A percentile compares a stretch with the other conserved stretches of the same genome.
Evolutionary conservation across 2,888 invertebrate species (phyloP).

Genomic region (Drosophila kuntzei): DNA sequence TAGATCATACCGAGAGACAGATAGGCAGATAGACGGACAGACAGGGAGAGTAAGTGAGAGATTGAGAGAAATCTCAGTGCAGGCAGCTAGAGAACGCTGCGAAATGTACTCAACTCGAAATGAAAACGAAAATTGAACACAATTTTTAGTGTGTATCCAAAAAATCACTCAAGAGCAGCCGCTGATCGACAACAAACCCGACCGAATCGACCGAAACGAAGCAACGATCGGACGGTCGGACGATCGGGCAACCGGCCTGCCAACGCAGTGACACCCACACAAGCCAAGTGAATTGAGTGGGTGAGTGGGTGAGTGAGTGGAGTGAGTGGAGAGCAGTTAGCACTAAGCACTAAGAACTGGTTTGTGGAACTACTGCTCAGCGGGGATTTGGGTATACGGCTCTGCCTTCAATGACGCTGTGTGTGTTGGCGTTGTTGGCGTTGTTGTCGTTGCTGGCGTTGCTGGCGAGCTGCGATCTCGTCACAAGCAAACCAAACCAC

Average conservation of each 20-base stretch:
- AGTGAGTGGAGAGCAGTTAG: slow-evolving; percentile 44
- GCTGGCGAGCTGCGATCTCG: slow-evolving; percentile 53
- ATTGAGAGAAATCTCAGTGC: slow-evolving; percentile 43
- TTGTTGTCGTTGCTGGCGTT: slow-evolving; percentile 32
- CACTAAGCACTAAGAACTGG: slow-evolving; percentile 61
- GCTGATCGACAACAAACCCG: slow-evolving; percentile 7
- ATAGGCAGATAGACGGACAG: slow-evolving; percentile 1
- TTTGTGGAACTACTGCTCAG: slow-evolving; percentile 47
- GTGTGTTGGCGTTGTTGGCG: slow-evolving; percentile 37
- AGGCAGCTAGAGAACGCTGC: slow-evolving; percentile 7
- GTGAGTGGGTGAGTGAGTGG: slow-evolving; percentile 49
- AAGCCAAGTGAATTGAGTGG: slow-evolving; percentile 53
- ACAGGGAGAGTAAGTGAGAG: slow-evolving; percentile 6
- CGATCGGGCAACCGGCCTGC: slow-evolving; percentile 49
- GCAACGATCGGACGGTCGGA: not conserved
- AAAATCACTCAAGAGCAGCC: slow-evolving; percentile 64
- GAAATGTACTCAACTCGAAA: slow-evolving; percentile 56
- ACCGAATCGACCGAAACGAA: slow-evolving; percentile 19
- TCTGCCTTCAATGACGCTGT: slow-evolving; percentile 57
- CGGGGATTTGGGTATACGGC: slow-evolving; percentile 35
- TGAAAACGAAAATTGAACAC: slow-evolving; percentile 69
- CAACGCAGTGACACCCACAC: slow-evolving; percentile 76
- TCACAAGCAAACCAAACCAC: slow-evolving; percentile 18
- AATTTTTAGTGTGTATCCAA: slow-evolving; percentile 24
- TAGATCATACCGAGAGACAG: slow-evolving; percentile 64